Evolutionary conservation across 2,797 vertebrate species (phyloP).

Genomic region (Varecia variegata): DNA sequence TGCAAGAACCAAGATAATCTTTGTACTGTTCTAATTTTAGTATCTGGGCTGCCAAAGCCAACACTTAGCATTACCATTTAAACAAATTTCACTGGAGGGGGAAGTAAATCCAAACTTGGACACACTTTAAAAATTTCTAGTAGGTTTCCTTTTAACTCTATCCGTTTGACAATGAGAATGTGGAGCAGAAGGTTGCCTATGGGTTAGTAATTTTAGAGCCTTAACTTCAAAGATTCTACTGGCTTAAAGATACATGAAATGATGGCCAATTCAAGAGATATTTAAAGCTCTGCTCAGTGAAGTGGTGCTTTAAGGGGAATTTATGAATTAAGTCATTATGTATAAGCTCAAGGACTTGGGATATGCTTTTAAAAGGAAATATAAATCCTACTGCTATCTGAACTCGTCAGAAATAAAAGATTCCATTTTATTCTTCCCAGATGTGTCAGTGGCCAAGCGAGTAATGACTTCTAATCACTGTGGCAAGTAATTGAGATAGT

Average conservation of each 20-base stretch:
- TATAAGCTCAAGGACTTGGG: neutral
- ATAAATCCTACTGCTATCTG: neutral
- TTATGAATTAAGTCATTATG: neutral
- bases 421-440: neutral
- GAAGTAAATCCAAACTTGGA: neutral
- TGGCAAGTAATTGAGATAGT: neutral
- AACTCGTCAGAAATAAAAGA: neutral
- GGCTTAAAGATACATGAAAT: neutral
- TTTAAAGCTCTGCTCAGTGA: neutral
- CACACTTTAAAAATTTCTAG: neutral
- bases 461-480: neutral
- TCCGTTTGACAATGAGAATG: neutral
- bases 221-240: neutral
- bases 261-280: neutral
- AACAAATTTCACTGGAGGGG: neutral
- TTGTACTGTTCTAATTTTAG: slow-evolving; percentile 38
- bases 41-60: slow-evolving; percentile 27
- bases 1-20: slow-evolving; percentile 15
- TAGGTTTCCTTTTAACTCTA: neutral
- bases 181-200: neutral
- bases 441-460: neutral
- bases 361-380: neutral
- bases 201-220: neutral
- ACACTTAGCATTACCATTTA: neutral
- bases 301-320: neutral